phyloP scores from a whole-genome alignment of 2,797 vertebrate genomes.

The Serranus cabrilla region DNA sequence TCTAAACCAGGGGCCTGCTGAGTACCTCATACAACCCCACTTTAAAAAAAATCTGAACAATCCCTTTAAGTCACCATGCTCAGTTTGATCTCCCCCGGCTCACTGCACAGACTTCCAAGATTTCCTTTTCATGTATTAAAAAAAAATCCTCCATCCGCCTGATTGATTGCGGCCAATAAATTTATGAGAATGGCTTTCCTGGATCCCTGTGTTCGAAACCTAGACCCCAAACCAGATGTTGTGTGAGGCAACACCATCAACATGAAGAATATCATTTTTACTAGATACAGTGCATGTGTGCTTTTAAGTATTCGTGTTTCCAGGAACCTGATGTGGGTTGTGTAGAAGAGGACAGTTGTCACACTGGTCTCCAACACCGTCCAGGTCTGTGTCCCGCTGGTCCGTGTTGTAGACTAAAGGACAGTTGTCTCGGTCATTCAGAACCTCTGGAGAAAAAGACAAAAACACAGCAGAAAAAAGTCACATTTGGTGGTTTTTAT shows the following conservation, averaged over 20 bases:
- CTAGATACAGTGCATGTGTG: not conserved
- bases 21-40: too few species aligned
- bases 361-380: conserved; percentile 96
- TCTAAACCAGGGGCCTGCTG: too few species aligned
- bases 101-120: not conserved
- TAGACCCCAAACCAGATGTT: conserved; percentile 25
- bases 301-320: not conserved
- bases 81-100: not conserved
- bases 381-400: conserved; percentile 94
- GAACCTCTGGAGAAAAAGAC: conserved; percentile 84
- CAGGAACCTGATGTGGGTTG: conserved; percentile 93
- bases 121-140: not conserved
- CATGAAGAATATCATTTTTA: not conserved
- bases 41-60: too few species aligned
- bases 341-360: conserved; percentile 96
- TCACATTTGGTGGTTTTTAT: not conserved
- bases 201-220: not conserved
- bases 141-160: not conserved
- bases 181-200: not conserved
- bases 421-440: conserved; percentile 95
- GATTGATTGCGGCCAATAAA: conserved; percentile 21
- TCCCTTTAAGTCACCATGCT: not conserved
- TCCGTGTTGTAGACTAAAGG: conserved; percentile 96
- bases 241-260: not conserved
- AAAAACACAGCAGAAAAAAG: conserved; percentile 10